Evolutionary conservation across 2,113 vertebrate genomes (phyloP).

Genomic region (Cygnus atratus): DNA sequence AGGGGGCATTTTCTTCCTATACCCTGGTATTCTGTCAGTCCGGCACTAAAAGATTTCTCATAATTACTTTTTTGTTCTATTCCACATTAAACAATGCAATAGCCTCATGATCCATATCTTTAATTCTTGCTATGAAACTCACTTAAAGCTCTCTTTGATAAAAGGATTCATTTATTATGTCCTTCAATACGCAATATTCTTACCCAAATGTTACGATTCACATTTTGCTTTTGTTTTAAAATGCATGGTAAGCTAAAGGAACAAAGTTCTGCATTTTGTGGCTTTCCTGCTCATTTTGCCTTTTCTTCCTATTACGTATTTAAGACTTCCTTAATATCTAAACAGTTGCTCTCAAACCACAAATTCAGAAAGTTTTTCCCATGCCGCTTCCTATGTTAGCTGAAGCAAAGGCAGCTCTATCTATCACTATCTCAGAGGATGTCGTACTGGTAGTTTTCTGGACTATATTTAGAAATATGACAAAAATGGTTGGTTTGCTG

Average conservation of each 20-base stretch:
- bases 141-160: background rate
- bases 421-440: background rate
- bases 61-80: background rate
- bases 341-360: background rate
- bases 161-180: background rate
- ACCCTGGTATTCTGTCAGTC: background rate
- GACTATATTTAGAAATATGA: background rate
- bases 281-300: background rate
- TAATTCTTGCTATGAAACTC: background rate
- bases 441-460: background rate
- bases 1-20: background rate
- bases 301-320: background rate
- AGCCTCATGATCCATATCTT: background rate
- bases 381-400: background rate
- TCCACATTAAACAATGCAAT: background rate
- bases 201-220: background rate
- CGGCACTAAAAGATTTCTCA: background rate
- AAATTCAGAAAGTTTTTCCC: background rate
- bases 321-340: background rate
- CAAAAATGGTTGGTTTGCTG: rapidly evolving
- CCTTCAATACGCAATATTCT: background rate
- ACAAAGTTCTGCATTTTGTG: background rate
- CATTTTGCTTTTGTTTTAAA: background rate
- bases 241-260: background rate
- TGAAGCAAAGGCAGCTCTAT: background rate